Evolutionary conservation across 2,888 invertebrate species (phyloP).

Genomic region (Bedellia somnulentella): DNA sequence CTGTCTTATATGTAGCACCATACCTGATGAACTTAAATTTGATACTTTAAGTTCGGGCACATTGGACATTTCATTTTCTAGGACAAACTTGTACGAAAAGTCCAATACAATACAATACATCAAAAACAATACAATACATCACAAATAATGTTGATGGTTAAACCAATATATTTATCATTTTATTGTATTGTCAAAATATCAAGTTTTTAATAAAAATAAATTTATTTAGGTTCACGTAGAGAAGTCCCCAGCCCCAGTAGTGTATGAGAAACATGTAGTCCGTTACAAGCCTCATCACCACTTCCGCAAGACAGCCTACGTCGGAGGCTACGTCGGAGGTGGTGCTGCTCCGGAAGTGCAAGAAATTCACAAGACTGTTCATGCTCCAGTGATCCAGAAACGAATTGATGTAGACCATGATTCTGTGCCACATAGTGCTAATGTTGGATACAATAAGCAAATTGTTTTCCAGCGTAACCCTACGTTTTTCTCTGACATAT

Average conservation of each 20-base stretch:
- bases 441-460: conserved; percentile 20
- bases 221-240: conserved; percentile 24
- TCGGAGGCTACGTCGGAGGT: conserved; percentile 31
- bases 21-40: too few species aligned
- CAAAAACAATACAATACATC: too few species aligned
- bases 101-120: too few species aligned
- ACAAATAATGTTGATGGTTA: too few species aligned
- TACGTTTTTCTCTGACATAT: conserved; percentile 63
- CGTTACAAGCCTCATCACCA: conserved; percentile 34
- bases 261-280: conserved; percentile 27
- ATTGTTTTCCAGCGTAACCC: conserved; percentile 29
- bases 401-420: conserved; percentile 27
- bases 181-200: too few species aligned
- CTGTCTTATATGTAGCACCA: too few species aligned
- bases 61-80: too few species aligned
- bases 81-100: too few species aligned
- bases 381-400: conserved; percentile 25
- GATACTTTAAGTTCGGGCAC: too few species aligned
- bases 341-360: conserved; percentile 12
- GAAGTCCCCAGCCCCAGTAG: conserved; percentile 16
- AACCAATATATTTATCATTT: too few species aligned
- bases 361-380: conserved; percentile 13
- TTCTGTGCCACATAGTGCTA: conserved; percentile 7
- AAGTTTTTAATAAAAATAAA: too few species aligned
- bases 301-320: conserved; percentile 25